phyloP scores from a whole-genome alignment of 2,797 vertebrate genomes.

The Chlorospingus flavigularis region DNA sequence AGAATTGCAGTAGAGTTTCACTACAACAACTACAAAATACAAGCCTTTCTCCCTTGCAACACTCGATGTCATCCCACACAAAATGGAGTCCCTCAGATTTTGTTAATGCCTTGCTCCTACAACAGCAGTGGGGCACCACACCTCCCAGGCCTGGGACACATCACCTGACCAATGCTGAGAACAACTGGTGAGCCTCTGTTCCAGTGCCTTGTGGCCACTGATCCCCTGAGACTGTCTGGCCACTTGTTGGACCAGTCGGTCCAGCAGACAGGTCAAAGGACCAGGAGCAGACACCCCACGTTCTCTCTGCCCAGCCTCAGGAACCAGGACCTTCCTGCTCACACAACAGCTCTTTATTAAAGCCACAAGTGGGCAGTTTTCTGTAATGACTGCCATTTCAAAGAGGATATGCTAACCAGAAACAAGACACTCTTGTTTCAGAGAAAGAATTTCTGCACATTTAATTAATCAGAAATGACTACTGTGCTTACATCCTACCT shows the following conservation, averaged over 20 bases:
- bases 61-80: not conserved
- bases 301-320: not conserved
- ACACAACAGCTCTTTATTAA: constrained; percentile 38
- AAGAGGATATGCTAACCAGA: constrained; percentile 62
- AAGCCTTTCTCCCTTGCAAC: not conserved
- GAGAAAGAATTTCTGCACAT: constrained; percentile 44
- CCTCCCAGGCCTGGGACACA: fast-evolving
- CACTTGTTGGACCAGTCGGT: not conserved
- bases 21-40: not conserved
- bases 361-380: constrained; percentile 60
- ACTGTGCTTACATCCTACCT: constrained; percentile 50
- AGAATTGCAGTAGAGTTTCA: not conserved
- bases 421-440: constrained; percentile 62
- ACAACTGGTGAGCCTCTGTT: not conserved
- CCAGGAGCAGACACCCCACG: not conserved
- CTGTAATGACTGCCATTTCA: constrained; percentile 51
- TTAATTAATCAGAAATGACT: constrained; percentile 59
- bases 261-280: not conserved
- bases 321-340: constrained; percentile 9
- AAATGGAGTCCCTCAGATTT: not conserved
- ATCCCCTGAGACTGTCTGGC: not conserved
- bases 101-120: not conserved
- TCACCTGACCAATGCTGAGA: fast-evolving
- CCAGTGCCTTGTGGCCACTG: not conserved
- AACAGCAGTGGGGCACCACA: not conserved